Percentiles rank a stretch among this genome's conserved stretches.
phyloP scores from a whole-genome alignment of 64 coral and sea anemone genomes.

The Cladopsammia gracilis region DNA sequence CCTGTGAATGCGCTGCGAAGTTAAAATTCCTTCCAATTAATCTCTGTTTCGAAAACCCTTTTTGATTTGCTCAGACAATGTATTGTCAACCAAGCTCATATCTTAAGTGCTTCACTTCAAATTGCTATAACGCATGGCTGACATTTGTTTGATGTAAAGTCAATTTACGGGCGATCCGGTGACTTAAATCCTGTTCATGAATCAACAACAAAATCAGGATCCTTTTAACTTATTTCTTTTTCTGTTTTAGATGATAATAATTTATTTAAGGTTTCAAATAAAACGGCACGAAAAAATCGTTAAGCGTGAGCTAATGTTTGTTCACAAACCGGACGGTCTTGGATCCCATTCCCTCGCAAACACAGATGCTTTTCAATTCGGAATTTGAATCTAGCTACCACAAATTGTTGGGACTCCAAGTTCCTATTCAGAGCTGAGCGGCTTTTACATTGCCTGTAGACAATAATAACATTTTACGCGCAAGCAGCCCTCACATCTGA shows the following conservation, averaged over 20 bases:
- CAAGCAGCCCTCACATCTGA: too few species aligned
- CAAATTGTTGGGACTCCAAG: too few species aligned
- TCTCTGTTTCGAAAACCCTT: not conserved
- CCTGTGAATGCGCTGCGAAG: not conserved
- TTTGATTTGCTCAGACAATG: not conserved
- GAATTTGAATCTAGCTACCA: too few species aligned
- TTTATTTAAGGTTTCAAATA: constrained; percentile 23
- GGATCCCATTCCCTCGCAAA: not conserved
- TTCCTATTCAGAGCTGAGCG: too few species aligned
- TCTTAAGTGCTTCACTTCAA: not conserved
- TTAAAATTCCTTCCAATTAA: not conserved
- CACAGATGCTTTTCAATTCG: too few species aligned
- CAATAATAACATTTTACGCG: too few species aligned
- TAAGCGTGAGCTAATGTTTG: not conserved
- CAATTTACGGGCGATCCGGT: not conserved
- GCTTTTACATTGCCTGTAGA: too few species aligned
- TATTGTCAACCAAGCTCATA: not conserved
- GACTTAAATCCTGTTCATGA: not conserved
- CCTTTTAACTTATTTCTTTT: not conserved
- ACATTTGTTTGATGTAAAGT: not conserved
- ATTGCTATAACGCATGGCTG: not conserved
- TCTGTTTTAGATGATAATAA: not conserved
- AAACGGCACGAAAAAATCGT: constrained; percentile 16
- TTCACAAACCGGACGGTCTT: not conserved
- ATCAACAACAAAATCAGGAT: not conserved